These are phyloP conservation scores for Prinia subflava DNA, from an alignment of 2,113 vertebrate genomes.

Conservation along the genomic window DNA sequence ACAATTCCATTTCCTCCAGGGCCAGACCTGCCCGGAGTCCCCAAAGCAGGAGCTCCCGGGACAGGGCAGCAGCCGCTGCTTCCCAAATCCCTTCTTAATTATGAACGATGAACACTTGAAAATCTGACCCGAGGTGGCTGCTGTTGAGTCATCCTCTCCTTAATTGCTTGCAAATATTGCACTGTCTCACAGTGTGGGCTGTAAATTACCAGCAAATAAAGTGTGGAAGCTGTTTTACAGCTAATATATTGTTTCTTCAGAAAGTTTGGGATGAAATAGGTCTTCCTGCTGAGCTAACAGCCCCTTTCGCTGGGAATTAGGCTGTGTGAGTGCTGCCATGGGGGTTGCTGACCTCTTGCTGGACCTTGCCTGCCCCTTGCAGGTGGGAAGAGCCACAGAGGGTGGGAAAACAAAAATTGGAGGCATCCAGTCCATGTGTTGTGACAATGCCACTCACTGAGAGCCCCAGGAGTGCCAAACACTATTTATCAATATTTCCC, in stretches of 20 bases:
- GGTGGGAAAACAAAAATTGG: neutral
- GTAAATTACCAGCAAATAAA: constrained; percentile 51
- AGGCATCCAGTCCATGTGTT: neutral
- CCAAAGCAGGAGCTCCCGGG: neutral
- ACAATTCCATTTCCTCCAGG: neutral
- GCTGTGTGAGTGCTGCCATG: neutral
- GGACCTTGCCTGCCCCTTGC: neutral
- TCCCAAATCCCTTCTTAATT: neutral
- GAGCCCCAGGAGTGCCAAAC: neutral
- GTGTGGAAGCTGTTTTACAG: constrained; percentile 14
- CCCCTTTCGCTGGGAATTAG: neutral
- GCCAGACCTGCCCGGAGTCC: neutral
- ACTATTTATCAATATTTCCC: constrained; percentile 54
- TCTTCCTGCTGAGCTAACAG: neutral
- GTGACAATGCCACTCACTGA: neutral
- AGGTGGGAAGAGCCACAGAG: fast-evolving
- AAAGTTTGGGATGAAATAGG: neutral
- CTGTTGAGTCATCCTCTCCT: constrained; percentile 36
- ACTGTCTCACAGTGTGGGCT: constrained; percentile 19
- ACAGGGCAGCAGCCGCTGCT: neutral
- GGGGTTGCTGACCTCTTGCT: neutral
- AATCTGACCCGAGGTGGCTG: constrained; percentile 17
- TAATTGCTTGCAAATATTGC: constrained; percentile 58
- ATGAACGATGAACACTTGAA: neutral
- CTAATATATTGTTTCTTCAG: constrained; percentile 2